Evolutionary conservation across 2,888 invertebrate genomes (phyloP), one percentile per base, ranked within the genome.

Genomic region (Dolichomitus sp.): DNA sequence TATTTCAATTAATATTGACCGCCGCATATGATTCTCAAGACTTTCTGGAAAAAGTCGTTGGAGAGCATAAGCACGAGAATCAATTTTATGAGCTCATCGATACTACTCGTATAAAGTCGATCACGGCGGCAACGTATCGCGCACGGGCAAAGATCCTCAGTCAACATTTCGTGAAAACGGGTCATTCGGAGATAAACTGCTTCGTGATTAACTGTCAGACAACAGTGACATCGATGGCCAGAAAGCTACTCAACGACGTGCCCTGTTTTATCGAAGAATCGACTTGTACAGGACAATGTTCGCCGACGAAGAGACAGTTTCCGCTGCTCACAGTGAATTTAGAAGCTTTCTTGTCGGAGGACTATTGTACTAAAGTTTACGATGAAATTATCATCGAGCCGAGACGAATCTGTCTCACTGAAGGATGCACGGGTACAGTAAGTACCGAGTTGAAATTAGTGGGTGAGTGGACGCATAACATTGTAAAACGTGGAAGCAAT

Each of bases 71-170:
- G 4, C 9, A 11, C 17, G 12, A 1, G n/a, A 63, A 54, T 52
- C 40, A 12, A 14, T 68, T 77, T 54, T 69, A 45, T 37, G 0
- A 45, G 12, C 52, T 78, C 7, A 45, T 78, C 52, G 30, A 65
- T 50, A 37, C 27, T 5, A 57, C 45, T 19, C 69, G 45, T 14
- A 33, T 19, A 12, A 72, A 66, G 19, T 19, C 19, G 14, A 66
- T 79, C 6, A 65, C 45, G 4, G 14, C 45, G n/a, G 48, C 65
- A 33, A 79, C 79, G 19, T 72, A 79, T 65, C 72, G 79, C 14
- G 30, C 30, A 23, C 40, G 72, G 65, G 50, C 65, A 2, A 65
- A 79, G 14, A 79, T 65, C 12, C 23, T 79, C 1, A 4, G 12
- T 11, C 11, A 30, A 63, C 40, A 40, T 37, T 79, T 57, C 17